Percentiles rank a stretch among this genome's conserved stretches.
These are phyloP conservation scores for Drosophila niveifrons DNA, from an alignment of 2,888 invertebrate species.

Conservation along the genomic window DNA sequence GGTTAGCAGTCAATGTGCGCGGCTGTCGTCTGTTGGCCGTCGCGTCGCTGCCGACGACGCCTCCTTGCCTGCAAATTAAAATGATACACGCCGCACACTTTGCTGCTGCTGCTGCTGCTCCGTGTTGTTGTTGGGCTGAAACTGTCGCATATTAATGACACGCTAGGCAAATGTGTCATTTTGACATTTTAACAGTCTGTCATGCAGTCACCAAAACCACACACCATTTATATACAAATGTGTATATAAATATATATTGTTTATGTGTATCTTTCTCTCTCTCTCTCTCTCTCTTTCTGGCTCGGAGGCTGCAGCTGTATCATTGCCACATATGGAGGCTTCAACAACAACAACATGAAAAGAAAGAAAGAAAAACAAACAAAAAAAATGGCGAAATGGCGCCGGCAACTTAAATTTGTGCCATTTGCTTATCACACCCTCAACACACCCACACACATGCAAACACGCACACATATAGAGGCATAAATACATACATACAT, in stretches of 20 bases:
- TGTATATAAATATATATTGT: constrained; percentile 16
- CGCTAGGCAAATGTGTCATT: constrained; percentile 81
- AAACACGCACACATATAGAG: constrained; percentile 28
- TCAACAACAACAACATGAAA: constrained; percentile 15
- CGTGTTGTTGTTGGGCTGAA: constrained; percentile 37
- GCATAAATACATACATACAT: constrained; percentile 29
- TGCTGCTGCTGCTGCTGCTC: constrained; percentile 9
- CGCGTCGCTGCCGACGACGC: constrained; percentile 7
- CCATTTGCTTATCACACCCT: constrained; percentile 72
- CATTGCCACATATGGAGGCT: constrained; percentile 20
- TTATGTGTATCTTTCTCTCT: constrained; percentile 3
- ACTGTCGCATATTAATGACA: constrained; percentile 80
- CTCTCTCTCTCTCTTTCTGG: constrained; percentile 1
- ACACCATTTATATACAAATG: constrained; percentile 57
- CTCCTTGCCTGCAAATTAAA: constrained; percentile 40
- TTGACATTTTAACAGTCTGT: constrained; percentile 82
- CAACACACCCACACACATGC: constrained; percentile 27
- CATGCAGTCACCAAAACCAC: constrained; percentile 74
- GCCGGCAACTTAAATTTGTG: constrained; percentile 70
- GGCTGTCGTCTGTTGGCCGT: constrained; percentile 42
- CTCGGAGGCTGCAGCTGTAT: constrained; percentile 72
- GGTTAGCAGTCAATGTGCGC: constrained; percentile 72
- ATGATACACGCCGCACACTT: constrained; percentile 31
- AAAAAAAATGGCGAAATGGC: constrained; percentile 26
- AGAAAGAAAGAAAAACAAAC: constrained; percentile 18